Conservation (phyloP, 2,797 vertebrate genomes). For the Odontamblyopus rebecca region DNA sequence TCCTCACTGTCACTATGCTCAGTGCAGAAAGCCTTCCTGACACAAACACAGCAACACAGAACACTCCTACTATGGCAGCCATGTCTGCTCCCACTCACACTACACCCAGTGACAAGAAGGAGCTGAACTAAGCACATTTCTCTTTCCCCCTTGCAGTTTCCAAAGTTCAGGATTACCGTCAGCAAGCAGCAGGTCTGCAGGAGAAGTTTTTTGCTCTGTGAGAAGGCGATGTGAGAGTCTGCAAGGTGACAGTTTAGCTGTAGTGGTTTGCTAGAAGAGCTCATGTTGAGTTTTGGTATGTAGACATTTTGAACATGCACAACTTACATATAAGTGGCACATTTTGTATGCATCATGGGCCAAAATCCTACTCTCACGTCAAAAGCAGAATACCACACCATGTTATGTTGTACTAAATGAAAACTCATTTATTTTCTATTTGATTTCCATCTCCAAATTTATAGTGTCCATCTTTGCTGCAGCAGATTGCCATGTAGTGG, state of each 20-base stretch:
- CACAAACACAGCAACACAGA: conserved; percentile 92
- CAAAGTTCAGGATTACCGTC: conserved; percentile 79
- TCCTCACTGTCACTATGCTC: conserved; percentile 89
- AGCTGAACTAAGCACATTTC: conserved; percentile 85
- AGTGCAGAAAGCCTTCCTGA: conserved; percentile 91
- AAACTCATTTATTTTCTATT: conserved; percentile 6
- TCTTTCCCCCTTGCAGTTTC: conserved; percentile 70
- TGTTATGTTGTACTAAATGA: conserved; percentile 30
- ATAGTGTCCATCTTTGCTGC: conserved; percentile 29
- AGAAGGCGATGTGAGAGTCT: conserved; percentile 62
- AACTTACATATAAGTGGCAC: conserved; percentile 55
- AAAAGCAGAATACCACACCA: conserved; percentile 29
- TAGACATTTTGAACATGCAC: conserved; percentile 58
- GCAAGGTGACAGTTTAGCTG: conserved; percentile 62
- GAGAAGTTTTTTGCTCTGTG: conserved; percentile 71
- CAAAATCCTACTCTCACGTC: conserved; percentile 48
- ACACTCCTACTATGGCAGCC: conserved; percentile 87
- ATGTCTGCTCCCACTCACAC: conserved; percentile 87
- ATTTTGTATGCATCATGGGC: conserved; percentile 59
- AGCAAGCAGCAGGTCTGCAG: conserved; percentile 69
- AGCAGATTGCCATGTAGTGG: conserved; percentile 53
- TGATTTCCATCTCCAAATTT: conserved; percentile 3
- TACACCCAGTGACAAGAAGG: conserved; percentile 81
- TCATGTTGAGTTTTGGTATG: conserved; percentile 66
- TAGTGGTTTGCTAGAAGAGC: conserved; percentile 62